Base-by-base conservation (phyloP, 2,113 vertebrate genomes). In the Hippotragus niger region DNA sequence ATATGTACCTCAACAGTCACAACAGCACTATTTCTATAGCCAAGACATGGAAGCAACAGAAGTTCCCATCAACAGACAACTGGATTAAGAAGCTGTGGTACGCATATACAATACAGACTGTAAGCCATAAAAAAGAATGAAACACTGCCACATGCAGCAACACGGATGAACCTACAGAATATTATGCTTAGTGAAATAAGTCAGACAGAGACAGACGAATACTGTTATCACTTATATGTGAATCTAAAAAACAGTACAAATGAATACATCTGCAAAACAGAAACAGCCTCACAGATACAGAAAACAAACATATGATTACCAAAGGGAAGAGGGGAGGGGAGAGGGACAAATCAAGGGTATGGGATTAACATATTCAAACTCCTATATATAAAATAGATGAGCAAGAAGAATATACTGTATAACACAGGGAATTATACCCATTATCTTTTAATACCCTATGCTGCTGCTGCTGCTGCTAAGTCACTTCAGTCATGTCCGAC, bases 21-120 rank as follows among this genome's bases (percentile, higher is more conserved):
- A 74, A 12, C n/a, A 71, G 67, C n/a, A 71, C n/a, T 71, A 40
- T 23, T 71, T 71, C 67, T 40, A 40, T 21, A 71, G 36, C 67
- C 21, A 74, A 74, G 67, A 74, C 36, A 74, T 13, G 67, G 67
- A 74, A 40, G 36, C 36, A 74, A 74, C 36, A 40, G 36, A 25
- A 74, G 67, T 25, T 74, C 11, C 67, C 36, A 71, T 71, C 67
- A 74, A 25, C 10, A 40, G 67, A 74, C 67, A 74, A 74, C 2
- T 74, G 36, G 36, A 74, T 53, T 82, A 53, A 53, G 50, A 36
- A 53, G 19, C 4, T 25, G 80, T 53, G 12, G 33, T 82, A 40
- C 6, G 2, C 33, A 23, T 14, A 25, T 23, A 23, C 10, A 40
- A 23, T 3, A 23, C 0, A 5, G 67, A 71, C 19, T 40, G 5